A percentile compares a stretch with the other conserved stretches of the same genome.
phyloP scores from a whole-genome alignment of 2,888 invertebrate genomes.

The Melikaiella ostensackeni region DNA sequence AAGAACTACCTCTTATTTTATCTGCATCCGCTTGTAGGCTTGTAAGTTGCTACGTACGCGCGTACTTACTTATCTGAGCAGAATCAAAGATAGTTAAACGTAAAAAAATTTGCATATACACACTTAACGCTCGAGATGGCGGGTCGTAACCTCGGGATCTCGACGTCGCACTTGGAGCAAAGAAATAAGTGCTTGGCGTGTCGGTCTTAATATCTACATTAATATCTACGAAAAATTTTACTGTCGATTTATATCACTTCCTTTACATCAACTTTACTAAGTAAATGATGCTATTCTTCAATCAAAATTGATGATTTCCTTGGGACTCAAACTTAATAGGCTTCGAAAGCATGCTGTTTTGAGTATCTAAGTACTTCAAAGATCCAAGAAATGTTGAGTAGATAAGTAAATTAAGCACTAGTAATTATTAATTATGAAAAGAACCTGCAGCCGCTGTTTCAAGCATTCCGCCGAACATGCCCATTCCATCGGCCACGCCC shows the following conservation, averaged over 20 bases:
- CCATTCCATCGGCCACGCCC: too few relatives aligned
- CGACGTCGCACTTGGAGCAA: constrained; percentile 29
- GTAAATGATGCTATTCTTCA: background rate
- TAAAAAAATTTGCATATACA: constrained; percentile 40
- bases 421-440: too few relatives aligned
- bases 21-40: constrained; percentile 39
- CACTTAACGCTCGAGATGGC: constrained; percentile 39
- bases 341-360: too few relatives aligned
- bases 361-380: too few relatives aligned
- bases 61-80: constrained; percentile 38
- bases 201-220: constrained; percentile 30
- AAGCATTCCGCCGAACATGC: too few relatives aligned
- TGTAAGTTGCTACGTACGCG: constrained; percentile 37
- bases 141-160: constrained; percentile 32
- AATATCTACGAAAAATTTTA: constrained; percentile 21
- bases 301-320: background rate
- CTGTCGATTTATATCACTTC: background rate
- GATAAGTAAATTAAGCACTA: too few relatives aligned
- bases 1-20: constrained; percentile 37
- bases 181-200: constrained; percentile 24
- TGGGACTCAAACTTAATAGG: background rate
- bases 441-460: too few relatives aligned
- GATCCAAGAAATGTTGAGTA: too few relatives aligned
- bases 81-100: constrained; percentile 40
- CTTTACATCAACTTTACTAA: background rate